A percentile compares a stretch with the other conserved stretches of the same genome.
phyloP scores from a whole-genome alignment of 2,888 invertebrate species.

The Papilio protenor region DNA sequence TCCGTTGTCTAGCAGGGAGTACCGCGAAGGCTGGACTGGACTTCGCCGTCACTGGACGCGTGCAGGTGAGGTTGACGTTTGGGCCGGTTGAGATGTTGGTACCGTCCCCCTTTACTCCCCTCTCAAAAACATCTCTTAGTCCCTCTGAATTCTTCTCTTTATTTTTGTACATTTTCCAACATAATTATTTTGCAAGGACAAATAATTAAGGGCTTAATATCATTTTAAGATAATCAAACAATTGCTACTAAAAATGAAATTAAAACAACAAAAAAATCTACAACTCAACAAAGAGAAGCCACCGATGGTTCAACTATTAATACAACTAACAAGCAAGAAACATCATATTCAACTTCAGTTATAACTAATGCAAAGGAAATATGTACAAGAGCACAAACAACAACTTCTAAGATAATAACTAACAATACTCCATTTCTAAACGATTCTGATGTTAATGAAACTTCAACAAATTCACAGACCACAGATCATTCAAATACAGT shows the following conservation, averaged over 20 bases:
- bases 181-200: not conserved
- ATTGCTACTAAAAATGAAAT: not conserved
- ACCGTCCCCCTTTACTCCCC: no score
- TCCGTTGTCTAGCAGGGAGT: no score
- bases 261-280: not conserved
- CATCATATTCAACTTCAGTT: not conserved
- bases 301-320: not conserved
- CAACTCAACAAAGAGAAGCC: not conserved
- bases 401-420: not conserved
- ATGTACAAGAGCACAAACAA: constrained; percentile 27
- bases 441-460: not conserved
- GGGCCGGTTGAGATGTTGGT: no score
- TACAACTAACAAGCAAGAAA: not conserved
- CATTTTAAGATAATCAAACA: not conserved
- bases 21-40: no score
- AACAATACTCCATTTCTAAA: not conserved
- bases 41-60: no score
- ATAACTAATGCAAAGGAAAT: not conserved
- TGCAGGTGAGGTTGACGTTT: no score
- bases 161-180: not conserved
- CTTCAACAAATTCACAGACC: not conserved
- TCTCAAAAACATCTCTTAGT: no score
- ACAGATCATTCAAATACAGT: not conserved
- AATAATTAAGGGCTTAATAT: not conserved
- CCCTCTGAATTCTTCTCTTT: no score